Conservation (phyloP, 2,888 invertebrate species). For the Deroplatys truncata region DNA sequence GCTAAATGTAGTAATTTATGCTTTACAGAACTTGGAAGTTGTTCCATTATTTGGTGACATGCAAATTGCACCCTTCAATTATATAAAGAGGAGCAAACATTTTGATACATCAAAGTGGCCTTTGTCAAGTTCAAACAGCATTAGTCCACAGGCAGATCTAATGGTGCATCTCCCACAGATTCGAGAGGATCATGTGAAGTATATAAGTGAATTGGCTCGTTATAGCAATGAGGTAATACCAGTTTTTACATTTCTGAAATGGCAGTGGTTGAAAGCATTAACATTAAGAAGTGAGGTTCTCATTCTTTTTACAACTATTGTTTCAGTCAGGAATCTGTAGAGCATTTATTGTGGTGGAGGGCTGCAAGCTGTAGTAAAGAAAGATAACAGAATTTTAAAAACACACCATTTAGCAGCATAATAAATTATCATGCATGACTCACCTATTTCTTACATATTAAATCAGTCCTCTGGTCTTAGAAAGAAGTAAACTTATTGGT, state of each 20-base stretch:
- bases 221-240: conserved; percentile 63
- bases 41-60: conserved; percentile 97
- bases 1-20: neutral
- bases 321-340: too few species aligned
- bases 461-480: too few species aligned
- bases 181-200: conserved; percentile 93
- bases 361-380: too few species aligned
- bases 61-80: conserved; percentile 98
- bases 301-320: too few species aligned
- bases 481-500: too few species aligned
- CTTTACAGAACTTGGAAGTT: conserved; percentile 75
- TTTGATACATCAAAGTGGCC: conserved; percentile 89
- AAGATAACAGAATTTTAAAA: too few species aligned
- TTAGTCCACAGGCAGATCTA: conserved; percentile 87
- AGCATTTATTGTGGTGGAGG: too few species aligned
- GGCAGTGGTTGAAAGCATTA: neutral
- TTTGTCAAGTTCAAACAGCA: conserved; percentile 74
- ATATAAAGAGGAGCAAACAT: conserved; percentile 89
- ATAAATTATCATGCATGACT: too few species aligned
- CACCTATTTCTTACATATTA: too few species aligned
- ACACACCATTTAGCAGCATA: too few species aligned
- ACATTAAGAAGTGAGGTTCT: neutral
- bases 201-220: conserved; percentile 90
- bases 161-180: conserved; percentile 94
- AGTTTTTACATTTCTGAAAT: neutral